Conservation (phyloP, 2,888 invertebrate genomes). For the Lithophane leautieri region DNA sequence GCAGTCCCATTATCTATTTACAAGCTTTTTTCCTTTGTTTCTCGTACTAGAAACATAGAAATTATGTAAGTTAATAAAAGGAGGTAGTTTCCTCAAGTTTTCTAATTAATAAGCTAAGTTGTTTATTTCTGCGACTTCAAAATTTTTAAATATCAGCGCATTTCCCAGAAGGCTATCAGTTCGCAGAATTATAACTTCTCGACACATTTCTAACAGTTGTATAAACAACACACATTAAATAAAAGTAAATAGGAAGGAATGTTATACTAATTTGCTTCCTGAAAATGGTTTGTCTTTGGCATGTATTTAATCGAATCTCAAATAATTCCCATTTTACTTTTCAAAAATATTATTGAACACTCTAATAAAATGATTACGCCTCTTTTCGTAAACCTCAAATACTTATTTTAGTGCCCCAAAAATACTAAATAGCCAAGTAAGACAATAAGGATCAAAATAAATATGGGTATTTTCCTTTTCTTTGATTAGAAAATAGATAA, state of each 20-base stretch:
- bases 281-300: too few species aligned
- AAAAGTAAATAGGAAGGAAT: neutral
- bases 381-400: too few species aligned
- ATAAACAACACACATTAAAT: neutral
- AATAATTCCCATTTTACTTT: too few species aligned
- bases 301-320: too few species aligned
- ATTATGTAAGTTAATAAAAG: neutral
- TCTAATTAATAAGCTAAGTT: neutral
- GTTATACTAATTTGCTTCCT: neutral
- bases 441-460: neutral
- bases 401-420: too few species aligned
- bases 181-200: neutral
- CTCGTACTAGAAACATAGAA: neutral
- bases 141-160: neutral
- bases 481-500: neutral
- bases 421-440: too few species aligned
- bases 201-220: neutral
- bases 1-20: too few species aligned
- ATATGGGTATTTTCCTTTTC: neutral
- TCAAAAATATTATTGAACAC: too few species aligned
- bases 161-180: conserved; percentile 25
- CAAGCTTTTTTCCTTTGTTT: too few species aligned
- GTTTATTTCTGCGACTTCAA: neutral
- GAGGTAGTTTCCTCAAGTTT: neutral
- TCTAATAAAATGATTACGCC: too few species aligned